Evolutionary conservation across 2,888 invertebrate genomes (phyloP), one percentile per base, ranked within the genome.

Genomic region (Panzeria rudis): DNA sequence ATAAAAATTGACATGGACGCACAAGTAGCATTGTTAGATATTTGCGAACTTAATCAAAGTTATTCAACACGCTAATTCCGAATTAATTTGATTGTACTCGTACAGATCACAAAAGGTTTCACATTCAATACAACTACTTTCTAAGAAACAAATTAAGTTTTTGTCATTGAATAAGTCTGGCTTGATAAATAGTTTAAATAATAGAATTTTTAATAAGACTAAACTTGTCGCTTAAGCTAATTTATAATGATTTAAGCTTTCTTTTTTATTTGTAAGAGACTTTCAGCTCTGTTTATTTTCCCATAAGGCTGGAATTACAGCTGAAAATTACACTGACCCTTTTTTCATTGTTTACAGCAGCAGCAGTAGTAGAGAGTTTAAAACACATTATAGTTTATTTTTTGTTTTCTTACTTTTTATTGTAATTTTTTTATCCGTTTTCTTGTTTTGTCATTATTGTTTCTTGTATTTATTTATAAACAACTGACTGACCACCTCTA

Each of bases 401-500:
- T 64, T 38, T 9, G 41, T 52, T 72, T 77, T 59, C 9, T 47
- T 8, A 4, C 0, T 20, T 64, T 29, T 29, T 52, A 75, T 52
- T 44, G 5, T 29, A 29, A n/a, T 41, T 13, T 61, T 32, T 25
- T 54, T 29, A 11, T 15, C 13, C 7, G 54, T 2, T 54, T 25
- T 54, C 8, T 83, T 61, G n/a, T 44, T 71, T 50, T 64, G 17
- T 32, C 61, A 20, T 59, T 35, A 69, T 71, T 23, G 3, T 72
- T 38, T 25, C 56, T 41, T 56, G 35, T 35, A 64, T 15, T 64
- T 50, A 35, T 84, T 64, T 72, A 59, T 77, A 66, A 71, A 50
- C 75, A 71, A 52, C 75, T 71, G 75, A 23, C 62, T 79, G 75
- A 23, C 68, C 79, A 79, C 71, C 62, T 75, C 50, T 38, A 66